phyloP scores from a whole-genome alignment of 2,113 vertebrate species.

The Echinops telfairi region DNA sequence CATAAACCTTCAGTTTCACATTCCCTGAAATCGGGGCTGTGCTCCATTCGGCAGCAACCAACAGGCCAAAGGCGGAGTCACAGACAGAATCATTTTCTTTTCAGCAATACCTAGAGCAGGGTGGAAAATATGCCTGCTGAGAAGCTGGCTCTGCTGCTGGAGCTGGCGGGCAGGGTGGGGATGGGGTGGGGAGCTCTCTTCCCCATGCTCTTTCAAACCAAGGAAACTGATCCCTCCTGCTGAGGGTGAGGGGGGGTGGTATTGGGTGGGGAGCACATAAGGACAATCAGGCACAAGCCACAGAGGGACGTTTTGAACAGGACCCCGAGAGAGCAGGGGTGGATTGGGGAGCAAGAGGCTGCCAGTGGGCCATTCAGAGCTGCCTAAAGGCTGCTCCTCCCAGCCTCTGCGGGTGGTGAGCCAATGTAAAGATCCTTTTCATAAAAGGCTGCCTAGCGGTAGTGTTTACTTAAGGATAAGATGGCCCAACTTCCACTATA shows the following conservation, averaged over 20 bases:
- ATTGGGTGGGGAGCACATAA: neutral
- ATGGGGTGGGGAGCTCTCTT: neutral
- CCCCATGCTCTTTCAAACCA: neutral
- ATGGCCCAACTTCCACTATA: conserved; percentile 51
- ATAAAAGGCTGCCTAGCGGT: neutral
- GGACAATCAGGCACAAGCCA: neutral
- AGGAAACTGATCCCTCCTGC: neutral
- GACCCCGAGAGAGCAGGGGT: neutral
- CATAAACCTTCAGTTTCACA: neutral
- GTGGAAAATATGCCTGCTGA: conserved; percentile 1
- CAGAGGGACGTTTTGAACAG: neutral
- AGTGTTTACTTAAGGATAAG: conserved; percentile 70
- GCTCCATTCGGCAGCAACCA: neutral
- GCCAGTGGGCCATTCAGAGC: neutral
- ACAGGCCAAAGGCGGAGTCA: neutral
- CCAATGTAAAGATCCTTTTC: conserved; percentile 42
- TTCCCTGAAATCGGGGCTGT: neutral
- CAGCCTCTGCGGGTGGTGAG: neutral
- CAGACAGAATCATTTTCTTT: neutral
- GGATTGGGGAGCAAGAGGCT: neutral
- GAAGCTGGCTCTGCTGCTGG: neutral
- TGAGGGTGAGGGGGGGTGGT: neutral
- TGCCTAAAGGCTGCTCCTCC: neutral
- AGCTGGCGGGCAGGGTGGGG: neutral
- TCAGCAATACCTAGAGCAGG: neutral